Conservation (phyloP, 2,113 vertebrate genomes). For the Phainopepla nitens region DNA sequence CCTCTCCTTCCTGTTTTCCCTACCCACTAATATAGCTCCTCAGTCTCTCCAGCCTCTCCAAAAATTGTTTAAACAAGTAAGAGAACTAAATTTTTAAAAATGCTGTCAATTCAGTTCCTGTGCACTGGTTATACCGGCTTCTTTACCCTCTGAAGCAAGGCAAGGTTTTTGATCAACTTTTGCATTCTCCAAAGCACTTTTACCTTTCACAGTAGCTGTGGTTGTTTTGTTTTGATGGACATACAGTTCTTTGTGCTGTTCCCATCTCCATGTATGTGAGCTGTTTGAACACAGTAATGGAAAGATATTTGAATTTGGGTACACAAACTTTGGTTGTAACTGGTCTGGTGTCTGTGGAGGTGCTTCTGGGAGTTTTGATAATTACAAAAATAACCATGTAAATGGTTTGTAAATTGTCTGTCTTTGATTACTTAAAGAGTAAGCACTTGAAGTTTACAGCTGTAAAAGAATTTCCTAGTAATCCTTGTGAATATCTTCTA, state of each 20-base stretch:
- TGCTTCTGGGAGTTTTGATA: background rate
- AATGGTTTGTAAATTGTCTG: background rate
- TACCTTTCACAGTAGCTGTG: background rate
- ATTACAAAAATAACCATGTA: background rate
- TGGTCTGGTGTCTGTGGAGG: background rate
- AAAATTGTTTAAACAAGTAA: background rate
- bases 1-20: background rate
- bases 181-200: background rate
- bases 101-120: background rate
- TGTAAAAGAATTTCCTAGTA: background rate
- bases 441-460: background rate
- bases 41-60: background rate
- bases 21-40: background rate
- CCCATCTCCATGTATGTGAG: background rate
- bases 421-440: background rate
- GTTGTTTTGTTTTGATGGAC: background rate
- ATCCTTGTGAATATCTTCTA: background rate
- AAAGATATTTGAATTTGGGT: background rate
- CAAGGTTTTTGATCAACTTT: background rate
- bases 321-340: background rate
- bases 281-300: background rate
- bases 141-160: background rate
- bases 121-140: fast-evolving
- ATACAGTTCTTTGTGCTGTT: background rate
- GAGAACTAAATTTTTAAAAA: background rate